Conservation (phyloP, 2,797 vertebrate species). For the Aeoliscus strigatus region DNA sequence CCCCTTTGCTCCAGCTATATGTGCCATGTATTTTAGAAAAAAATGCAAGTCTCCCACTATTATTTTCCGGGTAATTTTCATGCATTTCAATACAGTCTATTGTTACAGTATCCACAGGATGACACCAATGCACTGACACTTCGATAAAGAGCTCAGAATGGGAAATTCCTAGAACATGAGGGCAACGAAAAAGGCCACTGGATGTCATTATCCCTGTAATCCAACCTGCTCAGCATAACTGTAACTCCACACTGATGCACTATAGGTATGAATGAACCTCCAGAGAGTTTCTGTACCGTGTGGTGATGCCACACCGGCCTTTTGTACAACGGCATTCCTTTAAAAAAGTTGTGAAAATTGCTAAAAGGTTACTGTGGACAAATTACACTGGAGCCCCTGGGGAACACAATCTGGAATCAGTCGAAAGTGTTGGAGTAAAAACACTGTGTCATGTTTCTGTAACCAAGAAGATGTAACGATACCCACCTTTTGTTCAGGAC, state of each 20-base stretch:
- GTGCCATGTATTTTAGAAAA: conserved; percentile 11
- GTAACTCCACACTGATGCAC: conserved; percentile 54
- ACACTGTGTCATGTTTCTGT: conserved; percentile 73
- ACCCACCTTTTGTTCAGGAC: conserved; percentile 61
- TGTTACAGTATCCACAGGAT: conserved; percentile 38
- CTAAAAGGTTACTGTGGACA: conserved; percentile 63
- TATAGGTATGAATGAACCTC: conserved; percentile 49
- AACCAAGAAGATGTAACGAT: conserved; percentile 67
- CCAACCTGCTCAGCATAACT: conserved; percentile 53
- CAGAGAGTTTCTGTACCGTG: conserved; percentile 51
- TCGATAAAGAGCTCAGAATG: conserved; percentile 52
- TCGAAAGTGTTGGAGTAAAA: conserved; percentile 65
- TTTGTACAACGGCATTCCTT: conserved; percentile 69
- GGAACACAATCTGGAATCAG: conserved; percentile 59
- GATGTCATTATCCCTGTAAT: conserved; percentile 63
- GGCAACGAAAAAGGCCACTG: conserved; percentile 46
- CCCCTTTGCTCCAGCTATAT: conserved; percentile 17
- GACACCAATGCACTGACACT: conserved; percentile 45
- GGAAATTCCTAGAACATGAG: conserved; percentile 74
- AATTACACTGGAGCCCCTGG: conserved; percentile 60
- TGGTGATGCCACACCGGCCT: conserved; percentile 50
- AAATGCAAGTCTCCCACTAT: conserved; percentile 13
- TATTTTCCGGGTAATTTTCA: conserved; percentile 18
- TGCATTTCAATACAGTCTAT: conserved; percentile 29
- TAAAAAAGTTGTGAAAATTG: conserved; percentile 65